phyloP scores from a whole-genome alignment of 2,797 vertebrate genomes.

The Huso huso region DNA sequence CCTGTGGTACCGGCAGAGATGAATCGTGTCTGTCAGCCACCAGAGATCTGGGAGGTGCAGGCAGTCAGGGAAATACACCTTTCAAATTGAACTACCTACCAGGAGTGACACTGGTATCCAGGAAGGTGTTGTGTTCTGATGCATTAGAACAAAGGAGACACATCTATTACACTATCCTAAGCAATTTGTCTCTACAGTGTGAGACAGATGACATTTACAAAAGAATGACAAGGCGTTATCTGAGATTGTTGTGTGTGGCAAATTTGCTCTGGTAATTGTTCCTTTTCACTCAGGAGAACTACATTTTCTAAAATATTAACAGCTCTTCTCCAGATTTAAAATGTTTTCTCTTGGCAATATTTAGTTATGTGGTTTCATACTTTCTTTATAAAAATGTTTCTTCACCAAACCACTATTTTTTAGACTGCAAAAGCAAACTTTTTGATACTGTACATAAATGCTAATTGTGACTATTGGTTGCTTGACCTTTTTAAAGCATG shows the following conservation, averaged over 20 bases:
- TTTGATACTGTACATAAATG: too few relatives aligned
- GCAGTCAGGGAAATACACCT: background rate
- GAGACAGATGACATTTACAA: background rate
- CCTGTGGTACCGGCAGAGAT: background rate
- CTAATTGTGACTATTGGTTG: too few relatives aligned
- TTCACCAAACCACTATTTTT: too few relatives aligned
- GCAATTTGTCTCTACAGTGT: background rate
- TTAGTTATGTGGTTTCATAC: too few relatives aligned
- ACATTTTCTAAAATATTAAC: too few relatives aligned
- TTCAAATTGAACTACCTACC: background rate
- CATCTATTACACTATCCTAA: background rate
- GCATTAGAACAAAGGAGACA: background rate
- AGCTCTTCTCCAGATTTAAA: too few relatives aligned
- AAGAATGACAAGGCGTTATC: background rate
- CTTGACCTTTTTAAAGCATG: too few relatives aligned
- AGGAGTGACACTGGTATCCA: conserved; percentile 2
- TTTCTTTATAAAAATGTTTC: too few relatives aligned
- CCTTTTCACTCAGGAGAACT: too few relatives aligned
- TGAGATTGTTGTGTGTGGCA: background rate
- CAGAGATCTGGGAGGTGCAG: background rate
- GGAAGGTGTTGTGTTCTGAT: background rate
- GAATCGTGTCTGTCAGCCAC: background rate
- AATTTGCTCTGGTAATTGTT: background rate
- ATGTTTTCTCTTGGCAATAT: too few relatives aligned
- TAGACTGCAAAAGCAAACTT: too few relatives aligned